Evolutionary conservation across 1,140 invertebrate species (phyloP), one percentile per base, ranked within the genome.

Genomic region (Drosophila funebris): DNA sequence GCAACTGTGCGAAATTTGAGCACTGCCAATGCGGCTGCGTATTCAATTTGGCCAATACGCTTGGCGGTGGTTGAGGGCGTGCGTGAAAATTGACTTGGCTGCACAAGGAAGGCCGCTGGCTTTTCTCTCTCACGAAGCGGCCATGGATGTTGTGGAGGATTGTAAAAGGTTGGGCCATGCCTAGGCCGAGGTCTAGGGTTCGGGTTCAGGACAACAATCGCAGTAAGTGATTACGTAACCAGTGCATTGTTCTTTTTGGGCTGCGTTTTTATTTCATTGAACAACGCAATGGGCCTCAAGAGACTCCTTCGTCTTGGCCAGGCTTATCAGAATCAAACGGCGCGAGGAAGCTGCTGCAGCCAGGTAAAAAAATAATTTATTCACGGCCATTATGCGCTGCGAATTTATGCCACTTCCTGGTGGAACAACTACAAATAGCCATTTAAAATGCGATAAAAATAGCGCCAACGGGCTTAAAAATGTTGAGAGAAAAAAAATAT

Each of bases 361-460:
- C 22, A 68, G 37, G 31, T 50, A 31, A 50, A 64, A 87, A 87
- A 87, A 87, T 85, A 85, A 87, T 87, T 87, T 87, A 87, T 87
- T 87, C 82, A 88, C 83, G 83, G 83, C 82, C 83, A 88, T 87
- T 88, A 87, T 88, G 83, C 82, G 58, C 84, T 88, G 82, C 76
- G 82, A 87, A 88, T 87, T 87, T 87, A 88, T 87, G 82, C 82
- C 82, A 87, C 82, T 87, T 87, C 82, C 82, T 87, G 82, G 82
- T 87, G 83, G 63, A 85, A 85, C 82, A 80, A 87, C 82, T 87
- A 88, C 82, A 87, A 87, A 87, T 87, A 87, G 82, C 82, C 82
- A 88, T 87, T 87, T 87, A 87, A 87, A 87, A 87, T 87, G 82
- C 82, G 82, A 87, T 87, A 87, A 87, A 87, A 87, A 87, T 87